phyloP scores from a whole-genome alignment of 2,888 invertebrate species.

The Meganola albula region DNA sequence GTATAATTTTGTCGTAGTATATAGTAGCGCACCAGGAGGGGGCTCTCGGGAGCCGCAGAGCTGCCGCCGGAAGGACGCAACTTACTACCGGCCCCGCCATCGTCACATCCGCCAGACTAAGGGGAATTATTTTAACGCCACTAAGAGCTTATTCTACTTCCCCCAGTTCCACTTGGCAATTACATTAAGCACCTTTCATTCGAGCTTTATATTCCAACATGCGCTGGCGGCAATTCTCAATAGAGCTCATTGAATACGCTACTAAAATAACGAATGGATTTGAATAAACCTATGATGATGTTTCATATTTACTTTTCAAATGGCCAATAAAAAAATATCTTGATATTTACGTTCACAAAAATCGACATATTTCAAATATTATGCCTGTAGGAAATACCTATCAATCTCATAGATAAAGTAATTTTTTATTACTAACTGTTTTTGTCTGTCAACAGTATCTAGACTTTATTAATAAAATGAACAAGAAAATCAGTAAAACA shows the following conservation, averaged over 20 bases:
- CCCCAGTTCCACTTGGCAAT: slow-evolving; percentile 34
- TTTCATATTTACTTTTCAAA: not conserved
- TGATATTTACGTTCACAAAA: no score
- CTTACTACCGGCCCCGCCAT: slow-evolving; percentile 43
- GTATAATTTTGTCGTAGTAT: slow-evolving; percentile 41
- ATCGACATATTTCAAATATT: no score
- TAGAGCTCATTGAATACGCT: slow-evolving; percentile 15
- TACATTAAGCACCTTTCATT: slow-evolving; percentile 46
- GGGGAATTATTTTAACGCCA: slow-evolving; percentile 53
- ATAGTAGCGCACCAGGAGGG: slow-evolving; percentile 39
- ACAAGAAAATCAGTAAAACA: slow-evolving; percentile 32
- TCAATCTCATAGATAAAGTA: no score
- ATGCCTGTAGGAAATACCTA: no score
- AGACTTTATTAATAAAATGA: slow-evolving; percentile 26
- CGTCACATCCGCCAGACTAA: slow-evolving; percentile 46
- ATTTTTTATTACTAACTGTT: no score
- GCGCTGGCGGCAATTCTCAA: slow-evolving; percentile 26
- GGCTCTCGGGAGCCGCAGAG: slow-evolving; percentile 38
- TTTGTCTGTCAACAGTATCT: slow-evolving; percentile 16
- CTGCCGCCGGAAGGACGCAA: no score
- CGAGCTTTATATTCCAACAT: slow-evolving; percentile 35
- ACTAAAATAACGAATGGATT: slow-evolving; percentile 20
- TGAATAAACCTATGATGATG: not conserved
- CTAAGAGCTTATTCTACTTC: slow-evolving; percentile 33
- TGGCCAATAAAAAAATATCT: no score